Evolutionary conservation across 2,113 vertebrate species (phyloP), one percentile per base, ranked within the genome.

Genomic region (Oreochromis aureus): DNA sequence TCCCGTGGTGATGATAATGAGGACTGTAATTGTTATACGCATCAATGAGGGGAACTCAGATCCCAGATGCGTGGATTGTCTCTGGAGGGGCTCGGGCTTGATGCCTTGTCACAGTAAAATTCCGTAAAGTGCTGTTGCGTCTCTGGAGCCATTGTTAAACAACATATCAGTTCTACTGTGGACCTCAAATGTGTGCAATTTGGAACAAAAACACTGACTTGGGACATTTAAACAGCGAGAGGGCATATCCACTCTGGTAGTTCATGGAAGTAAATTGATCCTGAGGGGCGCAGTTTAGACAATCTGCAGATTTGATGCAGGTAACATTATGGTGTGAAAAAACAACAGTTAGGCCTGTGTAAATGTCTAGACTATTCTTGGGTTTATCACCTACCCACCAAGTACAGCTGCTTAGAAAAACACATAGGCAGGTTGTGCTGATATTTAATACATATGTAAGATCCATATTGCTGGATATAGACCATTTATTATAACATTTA

Each of bases 251-350:
- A 82, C 39, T 80, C 71, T 88, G 78, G 13, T 81, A 36, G 85
- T 53, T 93, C 58, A 36, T 59, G 79, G 59, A 87, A 91, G 83
- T 83, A 89, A 87, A 92, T 41, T 85, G 81, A 83, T 85, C 92
- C 71, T 87, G 51, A 87, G 88, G 86, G 89, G 87, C 85, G 85
- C 88, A 86, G 53, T 63, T 66, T 89, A 89, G 59, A 73, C 83
- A 87, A 92, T 83, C 93, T 95, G 92, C 94, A 95, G 95, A 94
- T 96, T 95, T 94, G 92, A 93, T 96, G 95, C 94, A 96, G 95
- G 96, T 96, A 94, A 91, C 95, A 95, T 86, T 90, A 36, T 91
- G 76, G 92, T 95, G 96, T 94, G 93, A 97, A 95, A 95, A 96
- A 96, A 96, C 93, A 97, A 96, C 94, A 95, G 48, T 94, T 91